phyloP scores from a whole-genome alignment of 2,888 invertebrate genomes.

The Sericinus montela region DNA sequence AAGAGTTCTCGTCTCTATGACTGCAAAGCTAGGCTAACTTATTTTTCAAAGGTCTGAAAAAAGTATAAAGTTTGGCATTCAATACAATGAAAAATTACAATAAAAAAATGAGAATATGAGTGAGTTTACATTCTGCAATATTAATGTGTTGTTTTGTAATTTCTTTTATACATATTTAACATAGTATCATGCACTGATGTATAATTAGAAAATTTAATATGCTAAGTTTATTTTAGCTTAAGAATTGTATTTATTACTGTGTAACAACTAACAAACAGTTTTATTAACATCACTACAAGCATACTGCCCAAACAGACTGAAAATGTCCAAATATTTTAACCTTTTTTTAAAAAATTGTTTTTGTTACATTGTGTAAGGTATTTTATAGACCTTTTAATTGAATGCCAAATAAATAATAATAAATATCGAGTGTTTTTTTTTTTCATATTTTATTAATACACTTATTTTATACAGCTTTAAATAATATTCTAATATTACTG shows the following conservation, averaged over 20 bases:
- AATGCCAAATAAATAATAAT: constrained; percentile 76
- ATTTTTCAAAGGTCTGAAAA: constrained; percentile 22
- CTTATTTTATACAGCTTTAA: not conserved
- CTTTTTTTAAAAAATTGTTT: constrained; percentile 61
- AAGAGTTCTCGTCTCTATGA: not conserved
- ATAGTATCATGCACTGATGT: constrained; percentile 17
- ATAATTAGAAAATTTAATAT: constrained; percentile 18
- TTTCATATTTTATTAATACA: constrained; percentile 22
- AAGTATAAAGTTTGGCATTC: constrained; percentile 54
- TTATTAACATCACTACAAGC: constrained; percentile 22
- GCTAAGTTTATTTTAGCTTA: constrained; percentile 20
- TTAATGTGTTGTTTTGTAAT: not conserved
- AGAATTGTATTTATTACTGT: constrained; percentile 12
- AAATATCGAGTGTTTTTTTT: constrained; percentile 36
- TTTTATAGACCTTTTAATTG: constrained; percentile 65
- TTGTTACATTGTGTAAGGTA: constrained; percentile 71
- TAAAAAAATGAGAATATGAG: not conserved
- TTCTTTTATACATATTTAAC: constrained; percentile 4
- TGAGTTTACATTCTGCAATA: not conserved
- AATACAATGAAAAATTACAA: constrained; percentile 19
- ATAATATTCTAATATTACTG: constrained; percentile 40
- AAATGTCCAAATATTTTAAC: constrained; percentile 71
- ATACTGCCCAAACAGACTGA: constrained; percentile 75
- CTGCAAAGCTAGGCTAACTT: constrained; percentile 13
- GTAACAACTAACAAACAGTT: constrained; percentile 20